Evolutionary conservation across 2,797 vertebrate species (phyloP).

Genomic region (Erpetoichthys calabaricus): DNA sequence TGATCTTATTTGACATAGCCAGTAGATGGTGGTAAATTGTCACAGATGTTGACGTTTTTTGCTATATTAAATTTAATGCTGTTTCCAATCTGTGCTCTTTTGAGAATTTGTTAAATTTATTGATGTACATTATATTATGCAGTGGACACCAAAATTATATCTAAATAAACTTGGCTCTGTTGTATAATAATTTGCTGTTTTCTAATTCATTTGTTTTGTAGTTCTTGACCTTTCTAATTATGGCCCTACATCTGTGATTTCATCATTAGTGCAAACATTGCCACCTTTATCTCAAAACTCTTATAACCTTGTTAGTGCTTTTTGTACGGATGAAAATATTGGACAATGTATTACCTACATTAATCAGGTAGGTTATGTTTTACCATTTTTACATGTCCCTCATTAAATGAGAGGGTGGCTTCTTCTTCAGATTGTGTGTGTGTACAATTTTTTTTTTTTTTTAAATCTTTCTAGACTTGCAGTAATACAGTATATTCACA

Average conservation of each 20-base stretch:
- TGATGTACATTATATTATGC: not conserved
- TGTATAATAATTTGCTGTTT: constrained; percentile 9
- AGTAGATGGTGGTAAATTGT: too few species aligned
- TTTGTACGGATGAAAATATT: constrained; percentile 87
- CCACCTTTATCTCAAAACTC: constrained; percentile 54
- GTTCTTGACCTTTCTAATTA: constrained; percentile 32
- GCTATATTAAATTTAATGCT: too few species aligned
- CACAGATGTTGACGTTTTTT: too few species aligned
- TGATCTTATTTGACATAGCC: too few species aligned
- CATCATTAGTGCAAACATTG: constrained; percentile 46
- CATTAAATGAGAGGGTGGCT: too few species aligned
- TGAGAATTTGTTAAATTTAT: too few species aligned
- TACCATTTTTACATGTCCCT: not conserved
- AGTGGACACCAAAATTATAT: not conserved
- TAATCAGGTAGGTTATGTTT: constrained; percentile 62
- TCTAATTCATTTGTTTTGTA: constrained; percentile 40
- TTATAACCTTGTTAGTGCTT: constrained; percentile 63
- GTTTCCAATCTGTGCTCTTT: too few species aligned
- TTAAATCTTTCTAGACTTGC: too few species aligned
- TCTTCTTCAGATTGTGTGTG: too few species aligned
- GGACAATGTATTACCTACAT: constrained; percentile 77
- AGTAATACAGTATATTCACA: too few species aligned
- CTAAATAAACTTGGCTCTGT: constrained; percentile 1
- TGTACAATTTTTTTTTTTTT: too few species aligned
- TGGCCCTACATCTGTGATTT: constrained; percentile 67